Evolutionary conservation across 2,888 invertebrate genomes (phyloP).

Genomic region (Exocentrus adspersus): DNA sequence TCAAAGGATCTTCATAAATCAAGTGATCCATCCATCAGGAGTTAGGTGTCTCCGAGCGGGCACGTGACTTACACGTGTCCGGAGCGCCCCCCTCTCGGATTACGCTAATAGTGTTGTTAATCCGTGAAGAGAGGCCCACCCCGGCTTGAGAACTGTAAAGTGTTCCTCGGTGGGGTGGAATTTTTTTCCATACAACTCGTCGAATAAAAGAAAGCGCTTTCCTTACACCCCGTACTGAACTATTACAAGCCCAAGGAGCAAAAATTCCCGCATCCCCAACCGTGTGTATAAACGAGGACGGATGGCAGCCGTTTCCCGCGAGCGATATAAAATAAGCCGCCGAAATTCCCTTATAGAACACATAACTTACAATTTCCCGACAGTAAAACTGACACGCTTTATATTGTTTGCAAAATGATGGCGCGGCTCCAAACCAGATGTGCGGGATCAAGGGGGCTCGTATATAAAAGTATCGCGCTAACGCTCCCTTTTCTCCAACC

Average conservation of each 20-base stretch:
- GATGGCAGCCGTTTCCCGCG: conserved; percentile 25
- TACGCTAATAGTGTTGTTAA: conserved; percentile 64
- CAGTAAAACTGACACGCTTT: conserved; percentile 61
- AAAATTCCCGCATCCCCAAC: not conserved
- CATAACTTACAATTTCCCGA: conserved; percentile 61
- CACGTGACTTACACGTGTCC: conserved; percentile 55
- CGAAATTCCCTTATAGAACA: conserved; percentile 59
- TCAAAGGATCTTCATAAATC: conserved; percentile 50
- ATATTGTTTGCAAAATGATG: conserved; percentile 61
- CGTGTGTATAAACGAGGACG: conserved; percentile 33
- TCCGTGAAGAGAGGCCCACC: conserved; percentile 52
- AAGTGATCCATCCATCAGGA: conserved; percentile 47
- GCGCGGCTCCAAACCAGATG: conserved; percentile 48
- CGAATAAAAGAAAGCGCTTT: not conserved
- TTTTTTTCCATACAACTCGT: not conserved
- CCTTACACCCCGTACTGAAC: too few relatives aligned
- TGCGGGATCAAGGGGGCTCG: conserved; percentile 39
- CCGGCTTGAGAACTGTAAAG: conserved; percentile 39
- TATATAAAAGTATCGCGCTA: conserved; percentile 7
- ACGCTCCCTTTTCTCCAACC: conserved; percentile 11
- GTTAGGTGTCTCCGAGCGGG: conserved; percentile 48
- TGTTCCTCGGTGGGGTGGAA: conserved; percentile 16
- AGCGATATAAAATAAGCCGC: conserved; percentile 49
- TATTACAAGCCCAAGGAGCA: not conserved
- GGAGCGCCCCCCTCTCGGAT: conserved; percentile 52